Conservation (phyloP, 2,113 vertebrate species). For the Cynocephalus volans region DNA sequence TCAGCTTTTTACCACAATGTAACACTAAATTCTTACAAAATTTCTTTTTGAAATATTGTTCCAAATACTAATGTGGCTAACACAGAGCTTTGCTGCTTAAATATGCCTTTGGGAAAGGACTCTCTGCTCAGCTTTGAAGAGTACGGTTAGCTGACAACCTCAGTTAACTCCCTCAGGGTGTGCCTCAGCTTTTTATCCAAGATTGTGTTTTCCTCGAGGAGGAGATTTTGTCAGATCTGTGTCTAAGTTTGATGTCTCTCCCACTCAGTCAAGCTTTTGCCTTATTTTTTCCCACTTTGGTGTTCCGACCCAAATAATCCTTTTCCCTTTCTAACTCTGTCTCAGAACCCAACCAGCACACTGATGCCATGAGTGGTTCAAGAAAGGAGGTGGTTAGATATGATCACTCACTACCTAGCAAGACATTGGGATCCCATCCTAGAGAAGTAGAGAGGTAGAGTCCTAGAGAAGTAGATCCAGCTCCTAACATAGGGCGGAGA, state of each 20-base stretch:
- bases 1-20: background rate
- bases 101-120: background rate
- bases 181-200: background rate
- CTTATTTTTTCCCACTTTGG: background rate
- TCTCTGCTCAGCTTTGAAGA: background rate
- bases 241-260: background rate
- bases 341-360: background rate
- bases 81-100: background rate
- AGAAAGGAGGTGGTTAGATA: background rate
- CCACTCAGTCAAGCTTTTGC: rapidly evolving
- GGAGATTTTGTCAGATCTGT: background rate
- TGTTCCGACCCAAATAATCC: background rate
- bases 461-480: too few species aligned
- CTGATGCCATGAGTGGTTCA: background rate
- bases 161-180: background rate
- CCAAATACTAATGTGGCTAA: background rate
- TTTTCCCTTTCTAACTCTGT: background rate
- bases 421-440: background rate
- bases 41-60: background rate
- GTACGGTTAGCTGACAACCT: background rate
- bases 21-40: background rate
- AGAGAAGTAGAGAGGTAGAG: too few species aligned
- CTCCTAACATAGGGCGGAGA: background rate
- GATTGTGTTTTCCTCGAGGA: background rate
- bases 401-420: background rate